Conservation (phyloP, 1,140 invertebrate species). For the Cyclargus thomasi region DNA sequence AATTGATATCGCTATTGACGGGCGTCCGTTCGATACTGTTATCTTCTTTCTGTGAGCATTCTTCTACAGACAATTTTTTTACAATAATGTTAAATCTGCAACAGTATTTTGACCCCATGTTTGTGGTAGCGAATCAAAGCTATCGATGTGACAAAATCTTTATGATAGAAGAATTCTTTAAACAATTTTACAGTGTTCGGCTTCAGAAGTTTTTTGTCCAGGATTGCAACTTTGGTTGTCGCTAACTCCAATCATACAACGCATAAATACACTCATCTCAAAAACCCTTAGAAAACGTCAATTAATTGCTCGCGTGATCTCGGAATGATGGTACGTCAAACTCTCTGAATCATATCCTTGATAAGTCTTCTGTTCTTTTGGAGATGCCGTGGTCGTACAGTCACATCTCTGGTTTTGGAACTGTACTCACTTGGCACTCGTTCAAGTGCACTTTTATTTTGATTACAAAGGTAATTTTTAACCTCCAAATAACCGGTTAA, state of each 20-base stretch:
- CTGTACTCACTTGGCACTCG: not conserved
- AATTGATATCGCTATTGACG: not conserved
- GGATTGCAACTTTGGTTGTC: too few relatives aligned
- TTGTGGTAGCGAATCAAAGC: too few relatives aligned
- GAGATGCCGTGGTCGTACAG: not conserved
- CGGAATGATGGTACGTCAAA: not conserved
- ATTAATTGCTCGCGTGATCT: too few relatives aligned
- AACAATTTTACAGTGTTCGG: too few relatives aligned
- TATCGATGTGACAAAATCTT: too few relatives aligned
- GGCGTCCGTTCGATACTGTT: not conserved
- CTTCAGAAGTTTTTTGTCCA: too few relatives aligned
- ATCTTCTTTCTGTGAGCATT: not conserved
- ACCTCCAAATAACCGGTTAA: not conserved
- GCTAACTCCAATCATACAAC: too few relatives aligned
- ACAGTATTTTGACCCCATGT: too few relatives aligned
- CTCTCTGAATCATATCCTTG: not conserved
- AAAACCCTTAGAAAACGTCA: too few relatives aligned
- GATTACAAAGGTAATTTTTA: not conserved
- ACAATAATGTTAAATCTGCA: too few relatives aligned
- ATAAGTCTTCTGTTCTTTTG: not conserved
- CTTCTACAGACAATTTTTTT: not conserved
- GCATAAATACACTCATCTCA: too few relatives aligned
- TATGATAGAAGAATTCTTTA: too few relatives aligned
- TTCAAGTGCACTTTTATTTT: conserved; percentile 1
- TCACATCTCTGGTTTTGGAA: not conserved